Evolutionary conservation across 2,888 invertebrate species (phyloP).

Genomic region (Napeogenes inachia): DNA sequence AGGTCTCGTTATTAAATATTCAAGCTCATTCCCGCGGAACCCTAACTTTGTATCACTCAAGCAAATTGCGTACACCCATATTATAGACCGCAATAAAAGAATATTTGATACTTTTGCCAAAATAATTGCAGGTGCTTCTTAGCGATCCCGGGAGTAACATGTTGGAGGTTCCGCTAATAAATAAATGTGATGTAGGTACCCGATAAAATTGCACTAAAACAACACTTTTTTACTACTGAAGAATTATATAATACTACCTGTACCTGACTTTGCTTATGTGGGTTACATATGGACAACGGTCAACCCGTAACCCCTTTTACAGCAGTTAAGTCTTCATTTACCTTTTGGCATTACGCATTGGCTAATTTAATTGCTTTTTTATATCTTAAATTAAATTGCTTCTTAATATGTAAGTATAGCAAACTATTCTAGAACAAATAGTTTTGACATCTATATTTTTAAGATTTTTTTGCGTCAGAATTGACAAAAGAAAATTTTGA

Average conservation of each 20-base stretch:
- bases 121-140: conserved; percentile 38
- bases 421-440: too few relatives aligned
- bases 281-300: too few relatives aligned
- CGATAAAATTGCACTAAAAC: too few relatives aligned
- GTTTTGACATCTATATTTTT: neutral
- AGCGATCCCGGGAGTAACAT: neutral
- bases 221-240: too few relatives aligned
- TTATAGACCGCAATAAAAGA: conserved; percentile 42
- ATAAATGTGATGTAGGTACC: neutral
- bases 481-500: conserved; percentile 18
- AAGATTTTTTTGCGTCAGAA: neutral
- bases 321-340: too few relatives aligned
- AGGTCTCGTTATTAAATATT: neutral
- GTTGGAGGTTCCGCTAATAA: neutral
- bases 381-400: too few relatives aligned
- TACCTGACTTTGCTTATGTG: too few relatives aligned
- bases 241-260: conserved; percentile 6
- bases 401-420: too few relatives aligned
- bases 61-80: conserved; percentile 35
- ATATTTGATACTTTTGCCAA: conserved; percentile 40
- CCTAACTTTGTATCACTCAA: conserved; percentile 35
- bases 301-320: too few relatives aligned
- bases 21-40: conserved; percentile 8
- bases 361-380: too few relatives aligned
- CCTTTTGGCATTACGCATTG: too few relatives aligned